Base-by-base conservation (phyloP, 2,888 invertebrate species). In the Amaurobius ferox region DNA sequence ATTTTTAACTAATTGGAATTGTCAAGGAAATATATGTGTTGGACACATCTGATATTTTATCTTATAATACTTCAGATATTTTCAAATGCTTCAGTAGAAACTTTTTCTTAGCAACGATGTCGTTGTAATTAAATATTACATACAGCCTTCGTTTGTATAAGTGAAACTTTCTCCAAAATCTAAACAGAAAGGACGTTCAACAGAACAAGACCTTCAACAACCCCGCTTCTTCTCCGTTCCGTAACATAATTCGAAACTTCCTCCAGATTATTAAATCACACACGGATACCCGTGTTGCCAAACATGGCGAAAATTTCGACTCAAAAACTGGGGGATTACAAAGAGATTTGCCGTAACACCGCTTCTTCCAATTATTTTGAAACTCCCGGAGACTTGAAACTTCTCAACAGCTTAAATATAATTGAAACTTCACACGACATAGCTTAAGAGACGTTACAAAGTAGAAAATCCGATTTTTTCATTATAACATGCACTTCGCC, bases 331-430 rank as follows among this genome's bases (percentile, higher is more conserved):
- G 55, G n/a, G 55, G 55, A 55, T 55, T 55, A 55, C 55, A 23
- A 23, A 55, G 55, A 55, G 55, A 55, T 55, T 55, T 55, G 3
- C 55, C 16, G 55, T 55, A 55, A 23, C 55, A 55, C 55, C 55
- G 55, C 55, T 55, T 55, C 55, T 55, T 55, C 55, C 55, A 55
- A 55, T 55, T 55, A 55, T 55, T 55, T 55, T 55, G 55, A 23
- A 55, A 23, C 55, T 23, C 23, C 5, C 55, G 55, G 23, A 55
- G 55, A 16, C 5, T 16, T 55, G 23, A 55, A 55, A 55, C 55
- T 55, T 55, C 55, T 55, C 55, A 55, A 55, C 55, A 55, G 55
- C 55, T 55, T 55, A 55, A 55, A 55, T 55, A 55, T 55, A 55
- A 55, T 55, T 55, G 55, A 55, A 55, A 55, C 55, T 55, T 55